Evolutionary conservation across 2,888 invertebrate genomes (phyloP).

Genomic region (Ischnura elegans): DNA sequence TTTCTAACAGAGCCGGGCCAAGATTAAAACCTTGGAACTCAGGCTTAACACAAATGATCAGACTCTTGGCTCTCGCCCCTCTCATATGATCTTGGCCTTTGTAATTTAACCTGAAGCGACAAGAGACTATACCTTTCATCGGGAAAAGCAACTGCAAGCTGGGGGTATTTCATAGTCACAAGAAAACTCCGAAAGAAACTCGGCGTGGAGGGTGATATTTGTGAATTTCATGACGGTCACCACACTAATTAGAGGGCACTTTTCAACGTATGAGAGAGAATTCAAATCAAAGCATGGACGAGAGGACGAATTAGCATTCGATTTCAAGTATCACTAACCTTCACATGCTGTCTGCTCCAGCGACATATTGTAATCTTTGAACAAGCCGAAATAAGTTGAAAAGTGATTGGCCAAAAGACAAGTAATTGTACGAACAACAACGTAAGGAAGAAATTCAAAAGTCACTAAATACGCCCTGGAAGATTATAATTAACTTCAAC

Average conservation of each 20-base stretch:
- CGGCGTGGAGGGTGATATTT: conserved; percentile 54
- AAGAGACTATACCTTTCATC: conserved; percentile 67
- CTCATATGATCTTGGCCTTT: conserved; percentile 66
- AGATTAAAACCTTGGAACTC: conserved; percentile 59
- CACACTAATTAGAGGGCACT: conserved; percentile 39
- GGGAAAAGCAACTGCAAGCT: conserved; percentile 65
- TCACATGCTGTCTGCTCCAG: conserved; percentile 95
- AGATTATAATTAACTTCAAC: conserved; percentile 43
- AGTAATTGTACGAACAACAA: conserved; percentile 54
- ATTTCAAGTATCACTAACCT: conserved; percentile 81
- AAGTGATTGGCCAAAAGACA: conserved; percentile 66
- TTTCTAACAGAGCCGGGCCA: conserved; percentile 64
- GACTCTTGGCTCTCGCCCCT: conserved; percentile 66
- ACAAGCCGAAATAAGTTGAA: conserved; percentile 65
- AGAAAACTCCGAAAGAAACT: neutral
- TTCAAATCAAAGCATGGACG: conserved; percentile 58
- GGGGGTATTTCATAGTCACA: conserved; percentile 64
- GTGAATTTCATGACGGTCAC: conserved; percentile 66
- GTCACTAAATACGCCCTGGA: conserved; percentile 20
- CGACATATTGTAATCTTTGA: conserved; percentile 81
- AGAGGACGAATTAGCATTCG: conserved; percentile 47
- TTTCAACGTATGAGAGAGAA: conserved; percentile 39
- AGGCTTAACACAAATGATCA: conserved; percentile 63
- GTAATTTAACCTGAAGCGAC: conserved; percentile 64
- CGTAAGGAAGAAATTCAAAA: conserved; percentile 12